A percentile compares a stretch with the other conserved stretches of the same genome.
These are phyloP conservation scores for Uloborus diversus DNA, from an alignment of 1,140 invertebrate genomes.

Conservation along the genomic window DNA sequence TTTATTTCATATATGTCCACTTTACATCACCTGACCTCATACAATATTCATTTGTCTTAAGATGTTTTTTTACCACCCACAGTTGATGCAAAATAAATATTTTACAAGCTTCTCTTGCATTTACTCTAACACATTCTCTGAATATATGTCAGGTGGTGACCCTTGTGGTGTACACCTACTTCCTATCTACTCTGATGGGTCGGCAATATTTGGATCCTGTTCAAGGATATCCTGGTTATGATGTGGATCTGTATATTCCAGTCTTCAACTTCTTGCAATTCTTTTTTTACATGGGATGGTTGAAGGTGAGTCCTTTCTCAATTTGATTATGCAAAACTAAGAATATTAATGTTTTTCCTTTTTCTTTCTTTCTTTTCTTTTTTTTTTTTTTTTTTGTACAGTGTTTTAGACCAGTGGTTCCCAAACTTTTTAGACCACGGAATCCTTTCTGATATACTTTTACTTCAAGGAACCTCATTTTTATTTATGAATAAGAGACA, in stretches of 20 bases:
- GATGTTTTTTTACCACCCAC: too few relatives aligned
- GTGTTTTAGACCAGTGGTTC: too few relatives aligned
- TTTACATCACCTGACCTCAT: too few relatives aligned
- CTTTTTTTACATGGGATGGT: slow-evolving; percentile 97
- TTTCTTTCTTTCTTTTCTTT: not conserved
- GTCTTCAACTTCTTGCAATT: slow-evolving; percentile 75
- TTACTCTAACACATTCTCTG: not conserved
- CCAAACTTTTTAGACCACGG: too few relatives aligned
- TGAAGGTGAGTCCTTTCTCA: slow-evolving; percentile 65
- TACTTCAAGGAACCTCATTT: too few relatives aligned
- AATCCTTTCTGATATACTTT: too few relatives aligned
- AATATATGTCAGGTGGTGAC: slow-evolving; percentile 68
- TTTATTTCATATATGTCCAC: too few relatives aligned
- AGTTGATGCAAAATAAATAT: too few relatives aligned
- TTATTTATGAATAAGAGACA: too few relatives aligned
- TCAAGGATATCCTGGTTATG: slow-evolving; percentile 59
- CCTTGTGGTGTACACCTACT: slow-evolving; percentile 78
- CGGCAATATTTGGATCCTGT: slow-evolving; percentile 78
- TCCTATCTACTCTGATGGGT: slow-evolving; percentile 85
- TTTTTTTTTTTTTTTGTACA: not conserved
- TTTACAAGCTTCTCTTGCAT: not conserved
- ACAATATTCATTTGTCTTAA: too few relatives aligned
- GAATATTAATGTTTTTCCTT: not conserved
- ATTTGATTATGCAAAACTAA: not conserved
- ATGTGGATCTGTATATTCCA: slow-evolving; percentile 59